Conservation (phyloP, 2,888 invertebrate species). For the Ellobium chinense region DNA sequence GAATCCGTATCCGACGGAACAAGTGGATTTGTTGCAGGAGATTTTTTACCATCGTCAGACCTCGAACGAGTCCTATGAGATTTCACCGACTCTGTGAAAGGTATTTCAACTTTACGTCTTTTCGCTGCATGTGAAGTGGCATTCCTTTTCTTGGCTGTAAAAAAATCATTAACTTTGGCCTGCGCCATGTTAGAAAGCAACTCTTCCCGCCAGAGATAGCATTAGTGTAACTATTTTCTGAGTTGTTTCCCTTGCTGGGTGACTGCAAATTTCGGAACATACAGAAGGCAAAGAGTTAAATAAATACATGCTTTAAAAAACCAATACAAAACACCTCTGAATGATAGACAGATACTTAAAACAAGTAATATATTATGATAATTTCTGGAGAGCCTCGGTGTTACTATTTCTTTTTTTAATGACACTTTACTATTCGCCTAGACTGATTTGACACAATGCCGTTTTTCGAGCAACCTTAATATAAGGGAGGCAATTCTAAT, state of each 20-base stretch:
- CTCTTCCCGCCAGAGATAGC: conserved; percentile 34
- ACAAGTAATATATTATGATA: no score
- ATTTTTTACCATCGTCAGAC: conserved; percentile 4
- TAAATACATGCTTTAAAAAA: no score
- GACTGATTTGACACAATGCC: no score
- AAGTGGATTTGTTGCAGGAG: not conserved
- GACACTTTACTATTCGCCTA: not conserved
- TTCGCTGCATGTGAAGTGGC: conserved; percentile 66
- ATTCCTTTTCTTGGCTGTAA: conserved; percentile 65
- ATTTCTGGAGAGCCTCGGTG: not conserved
- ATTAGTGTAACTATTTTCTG: not conserved
- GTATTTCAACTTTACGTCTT: conserved; percentile 65
- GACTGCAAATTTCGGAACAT: no score
- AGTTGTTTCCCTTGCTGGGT: conserved; percentile 20
- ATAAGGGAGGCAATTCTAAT: not conserved
- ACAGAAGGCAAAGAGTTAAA: no score
- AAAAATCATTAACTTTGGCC: conserved; percentile 70
- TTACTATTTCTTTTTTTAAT: not conserved
- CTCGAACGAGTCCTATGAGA: not conserved
- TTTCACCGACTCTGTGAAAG: conserved; percentile 5
- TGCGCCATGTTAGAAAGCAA: conserved; percentile 71
- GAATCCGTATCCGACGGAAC: not conserved
- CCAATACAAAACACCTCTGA: no score
- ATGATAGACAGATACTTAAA: no score
- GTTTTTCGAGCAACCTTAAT: no score